Evolutionary conservation across 2,888 invertebrate genomes (phyloP).

Genomic region (Andricus curvator): DNA sequence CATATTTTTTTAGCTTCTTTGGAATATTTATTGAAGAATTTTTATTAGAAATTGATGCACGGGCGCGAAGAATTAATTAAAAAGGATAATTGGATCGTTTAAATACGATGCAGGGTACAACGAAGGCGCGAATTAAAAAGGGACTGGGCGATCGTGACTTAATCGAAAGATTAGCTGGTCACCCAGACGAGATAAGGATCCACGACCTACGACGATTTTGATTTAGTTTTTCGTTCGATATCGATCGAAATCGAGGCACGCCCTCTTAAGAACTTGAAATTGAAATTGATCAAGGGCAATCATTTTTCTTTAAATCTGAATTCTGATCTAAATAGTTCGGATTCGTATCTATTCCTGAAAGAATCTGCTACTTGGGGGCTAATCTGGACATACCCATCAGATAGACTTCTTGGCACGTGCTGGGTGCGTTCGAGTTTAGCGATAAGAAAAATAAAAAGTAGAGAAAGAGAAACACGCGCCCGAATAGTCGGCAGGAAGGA

Average conservation of each 20-base stretch:
- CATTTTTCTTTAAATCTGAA: background rate
- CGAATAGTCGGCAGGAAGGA: slow-evolving; percentile 41
- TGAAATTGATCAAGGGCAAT: background rate
- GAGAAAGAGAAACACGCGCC: slow-evolving; percentile 40
- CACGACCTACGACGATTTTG: slow-evolving; percentile 49
- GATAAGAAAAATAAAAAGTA: slow-evolving; percentile 39
- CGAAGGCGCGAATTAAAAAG: slow-evolving; percentile 42
- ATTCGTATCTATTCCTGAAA: background rate
- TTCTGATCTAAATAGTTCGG: background rate
- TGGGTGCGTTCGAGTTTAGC: slow-evolving; percentile 10
- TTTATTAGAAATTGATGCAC: background rate
- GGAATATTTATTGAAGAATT: background rate
- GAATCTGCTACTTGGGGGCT: background rate
- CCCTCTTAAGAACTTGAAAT: background rate
- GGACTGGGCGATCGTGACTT: slow-evolving; percentile 56
- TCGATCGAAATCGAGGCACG: slow-evolving; percentile 26
- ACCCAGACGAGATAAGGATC: slow-evolving; percentile 54
- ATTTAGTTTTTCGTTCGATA: slow-evolving; percentile 56
- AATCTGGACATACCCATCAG: background rate
- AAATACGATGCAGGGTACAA: slow-evolving; percentile 20
- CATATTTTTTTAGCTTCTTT: background rate
- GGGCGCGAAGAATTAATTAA: slow-evolving; percentile 55
- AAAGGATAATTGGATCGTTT: slow-evolving; percentile 42
- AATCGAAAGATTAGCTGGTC: slow-evolving; percentile 55
- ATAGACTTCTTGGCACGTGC: slow-evolving; percentile 18